Percentiles rank a stretch among this genome's conserved stretches.
Evolutionary conservation across 64 coral and sea anemone species (phyloP).

Genomic region (Hydrozoanthus tunicans): DNA sequence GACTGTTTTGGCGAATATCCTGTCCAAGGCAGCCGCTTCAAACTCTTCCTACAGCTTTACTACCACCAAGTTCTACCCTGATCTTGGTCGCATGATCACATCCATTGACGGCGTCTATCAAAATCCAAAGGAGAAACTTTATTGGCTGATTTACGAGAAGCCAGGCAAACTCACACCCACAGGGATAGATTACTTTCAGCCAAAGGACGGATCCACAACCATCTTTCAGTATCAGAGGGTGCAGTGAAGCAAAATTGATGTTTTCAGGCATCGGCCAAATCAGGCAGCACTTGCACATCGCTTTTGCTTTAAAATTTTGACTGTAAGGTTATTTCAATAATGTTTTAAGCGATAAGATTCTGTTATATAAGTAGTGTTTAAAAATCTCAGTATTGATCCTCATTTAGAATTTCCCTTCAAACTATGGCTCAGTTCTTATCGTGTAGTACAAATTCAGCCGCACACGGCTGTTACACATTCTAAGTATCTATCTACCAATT

Average conservation of each 20-base stretch:
- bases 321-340: no score
- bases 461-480: no score
- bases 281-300: no score
- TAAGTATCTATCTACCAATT: no score
- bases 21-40: background rate
- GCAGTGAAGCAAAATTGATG: background rate
- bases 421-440: no score
- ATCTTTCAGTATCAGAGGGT: background rate
- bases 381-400: no score
- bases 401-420: no score
- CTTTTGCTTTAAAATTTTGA: no score
- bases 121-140: background rate
- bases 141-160: conserved; percentile 6
- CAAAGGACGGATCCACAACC: conserved; percentile 25
- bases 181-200: background rate
- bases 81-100: background rate
- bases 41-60: background rate
- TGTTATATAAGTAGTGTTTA: no score
- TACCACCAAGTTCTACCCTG: background rate
- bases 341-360: no score
- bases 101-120: conserved; percentile 14
- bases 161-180: background rate
- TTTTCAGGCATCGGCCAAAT: no score
- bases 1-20: background rate
- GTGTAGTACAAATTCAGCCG: no score